These are phyloP conservation scores for Leptinotarsa juncta DNA, from an alignment of 2,888 invertebrate genomes.

Conservation along the genomic window DNA sequence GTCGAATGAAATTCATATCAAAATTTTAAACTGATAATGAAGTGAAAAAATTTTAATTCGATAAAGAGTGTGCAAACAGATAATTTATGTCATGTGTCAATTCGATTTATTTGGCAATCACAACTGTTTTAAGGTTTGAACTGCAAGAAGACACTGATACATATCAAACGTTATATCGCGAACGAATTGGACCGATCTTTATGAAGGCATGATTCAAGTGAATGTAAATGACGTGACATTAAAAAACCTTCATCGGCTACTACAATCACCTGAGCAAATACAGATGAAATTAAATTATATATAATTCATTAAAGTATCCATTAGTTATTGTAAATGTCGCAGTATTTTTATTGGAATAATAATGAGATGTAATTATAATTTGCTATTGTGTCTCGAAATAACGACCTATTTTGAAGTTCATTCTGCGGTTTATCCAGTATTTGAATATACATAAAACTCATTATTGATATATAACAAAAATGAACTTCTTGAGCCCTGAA, in stretches of 20 bases:
- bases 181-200: background rate
- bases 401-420: no score
- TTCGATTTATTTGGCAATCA: no score
- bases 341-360: background rate
- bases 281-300: background rate
- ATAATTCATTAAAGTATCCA: background rate
- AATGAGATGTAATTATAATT: background rate
- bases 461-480: no score
- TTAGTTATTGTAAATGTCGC: background rate
- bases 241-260: slow-evolving; percentile 7
- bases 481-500: no score
- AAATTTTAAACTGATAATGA: no score
- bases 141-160: background rate
- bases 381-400: no score
- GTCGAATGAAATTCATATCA: no score
- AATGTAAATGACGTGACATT: background rate
- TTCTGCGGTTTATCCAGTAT: no score
- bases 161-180: background rate
- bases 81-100: no score
- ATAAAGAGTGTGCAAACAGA: no score
- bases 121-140: background rate
- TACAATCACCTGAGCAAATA: slow-evolving; percentile 2
- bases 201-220: background rate
- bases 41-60: no score
- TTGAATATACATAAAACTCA: no score